Evolutionary conservation across 2,113 vertebrate species (phyloP), one percentile per base, ranked within the genome.

Genomic region (Polypterus bichir): DNA sequence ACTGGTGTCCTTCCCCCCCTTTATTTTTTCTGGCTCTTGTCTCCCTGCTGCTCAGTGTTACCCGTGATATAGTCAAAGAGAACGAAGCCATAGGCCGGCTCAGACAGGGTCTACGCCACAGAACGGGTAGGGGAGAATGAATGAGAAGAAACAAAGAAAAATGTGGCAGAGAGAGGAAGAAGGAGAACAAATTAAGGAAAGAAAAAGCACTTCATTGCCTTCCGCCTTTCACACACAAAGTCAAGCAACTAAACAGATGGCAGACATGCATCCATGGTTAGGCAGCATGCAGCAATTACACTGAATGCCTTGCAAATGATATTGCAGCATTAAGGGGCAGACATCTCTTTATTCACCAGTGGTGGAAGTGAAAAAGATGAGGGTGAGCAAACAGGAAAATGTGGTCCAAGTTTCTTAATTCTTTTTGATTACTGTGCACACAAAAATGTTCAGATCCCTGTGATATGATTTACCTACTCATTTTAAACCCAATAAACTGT

Each of bases 61-160:
- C 85, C 78, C 3, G 78, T 81, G 81, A 92, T 83, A 82, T 91
- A 90, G 77, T 91, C 88, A 57, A 92, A 85, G 73, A 92, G 84
- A 73, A 88, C 77, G 58, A 91, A 90, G 74, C 87, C 88, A 58
- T 84, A 89, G 3, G 85, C 84, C 4, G 78, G 81, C 67, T 91
- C 88, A 1, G 86, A 81, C 65, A 69, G 64, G 63, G 68, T 74
- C 88, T 88, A 78, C 63, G 46, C 48, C 7, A 5, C 56, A 4
- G 48, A 55, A 4, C 8, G 54, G 47, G 49, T 48, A 4, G 4
- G 62, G 5, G 5, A 45, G 9, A 68, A 56, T 62, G 59, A 73
- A 45, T 52, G 1, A 2, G 55, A 48, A 56, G 57, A 64, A 46
- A 60, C 48, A 48, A 49, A 11, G 54, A 65, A 60, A 67, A 62